These are phyloP conservation scores for Nomada hirtipes DNA, from an alignment of 2,888 invertebrate genomes.

Conservation along the genomic window DNA sequence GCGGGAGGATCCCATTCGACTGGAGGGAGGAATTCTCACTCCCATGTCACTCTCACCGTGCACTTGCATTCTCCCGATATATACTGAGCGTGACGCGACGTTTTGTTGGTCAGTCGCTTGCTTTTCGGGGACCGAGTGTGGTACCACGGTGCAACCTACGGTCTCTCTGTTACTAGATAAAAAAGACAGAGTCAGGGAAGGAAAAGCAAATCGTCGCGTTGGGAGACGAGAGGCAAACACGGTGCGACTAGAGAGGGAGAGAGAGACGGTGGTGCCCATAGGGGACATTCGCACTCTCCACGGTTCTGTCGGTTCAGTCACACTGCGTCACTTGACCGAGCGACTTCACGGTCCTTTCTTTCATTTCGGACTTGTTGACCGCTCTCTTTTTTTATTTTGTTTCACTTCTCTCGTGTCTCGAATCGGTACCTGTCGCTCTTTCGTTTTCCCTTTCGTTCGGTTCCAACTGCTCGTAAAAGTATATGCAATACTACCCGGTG, in stretches of 20 bases:
- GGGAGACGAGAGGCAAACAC: slow-evolving; percentile 10
- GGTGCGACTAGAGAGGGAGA: slow-evolving; percentile 24
- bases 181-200: slow-evolving; percentile 16
- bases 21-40: slow-evolving; percentile 45
- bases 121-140: slow-evolving; percentile 39
- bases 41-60: slow-evolving; percentile 52
- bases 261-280: slow-evolving; percentile 48
- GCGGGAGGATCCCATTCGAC: slow-evolving; percentile 45
- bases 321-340: slow-evolving; percentile 80
- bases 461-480: not conserved
- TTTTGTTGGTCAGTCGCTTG: slow-evolving; percentile 41
- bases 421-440: not conserved
- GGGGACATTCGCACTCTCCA: slow-evolving; percentile 65
- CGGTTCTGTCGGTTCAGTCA: slow-evolving; percentile 77
- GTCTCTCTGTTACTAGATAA: slow-evolving; percentile 20
- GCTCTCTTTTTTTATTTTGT: slow-evolving; percentile 22
- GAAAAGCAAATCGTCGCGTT: slow-evolving; percentile 11
- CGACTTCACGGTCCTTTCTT: slow-evolving; percentile 73
- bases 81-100: slow-evolving; percentile 45
- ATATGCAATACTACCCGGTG: not conserved
- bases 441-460: not conserved
- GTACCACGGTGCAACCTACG: slow-evolving; percentile 5
- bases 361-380: slow-evolving; percentile 39
- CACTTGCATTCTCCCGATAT: slow-evolving; percentile 48
- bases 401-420: not conserved